These are phyloP conservation scores for Drosophila vallismaia DNA, from an alignment of 2,888 invertebrate genomes.

Conservation along the genomic window DNA sequence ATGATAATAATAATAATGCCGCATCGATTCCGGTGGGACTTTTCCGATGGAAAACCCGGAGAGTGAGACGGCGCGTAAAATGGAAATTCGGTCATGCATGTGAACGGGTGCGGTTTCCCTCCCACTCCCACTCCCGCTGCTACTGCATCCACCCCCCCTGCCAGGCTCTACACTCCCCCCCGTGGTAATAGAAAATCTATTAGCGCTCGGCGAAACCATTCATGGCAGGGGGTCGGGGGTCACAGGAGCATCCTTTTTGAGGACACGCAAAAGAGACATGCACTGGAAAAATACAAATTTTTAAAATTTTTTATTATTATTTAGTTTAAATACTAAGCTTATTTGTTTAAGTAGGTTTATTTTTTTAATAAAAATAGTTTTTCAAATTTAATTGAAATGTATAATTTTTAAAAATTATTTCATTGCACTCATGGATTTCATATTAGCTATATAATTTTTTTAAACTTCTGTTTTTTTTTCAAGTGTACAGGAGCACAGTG, in stretches of 20 bases:
- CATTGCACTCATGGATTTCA: too few species aligned
- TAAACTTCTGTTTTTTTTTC: neutral
- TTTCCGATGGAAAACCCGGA: neutral
- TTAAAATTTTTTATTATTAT: too few species aligned
- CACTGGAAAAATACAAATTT: neutral
- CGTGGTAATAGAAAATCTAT: conserved; percentile 74
- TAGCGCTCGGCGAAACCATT: conserved; percentile 59
- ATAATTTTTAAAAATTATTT: too few species aligned
- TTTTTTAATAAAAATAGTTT: too few species aligned
- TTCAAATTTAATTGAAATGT: too few species aligned
- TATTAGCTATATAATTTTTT: too few species aligned
- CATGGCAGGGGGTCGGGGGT: neutral
- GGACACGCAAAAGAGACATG: conserved; percentile 43
- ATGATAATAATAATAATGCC: conserved; percentile 69
- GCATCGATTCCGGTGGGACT: conserved; percentile 65
- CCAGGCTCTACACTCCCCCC: neutral
- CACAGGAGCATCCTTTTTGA: conserved; percentile 53
- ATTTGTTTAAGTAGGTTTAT: too few species aligned
- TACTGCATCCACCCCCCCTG: neutral
- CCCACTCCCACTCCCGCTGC: neutral
- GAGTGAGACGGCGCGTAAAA: conserved; percentile 58
- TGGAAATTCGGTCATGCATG: conserved; percentile 74
- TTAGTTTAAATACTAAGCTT: too few species aligned
- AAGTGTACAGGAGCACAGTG: conserved; percentile 9
- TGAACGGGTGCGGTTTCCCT: conserved; percentile 28